Evolutionary conservation across 2,888 invertebrate genomes (phyloP), one percentile per base, ranked within the genome.

Genomic region (Acanthacorydalis orientalis): DNA sequence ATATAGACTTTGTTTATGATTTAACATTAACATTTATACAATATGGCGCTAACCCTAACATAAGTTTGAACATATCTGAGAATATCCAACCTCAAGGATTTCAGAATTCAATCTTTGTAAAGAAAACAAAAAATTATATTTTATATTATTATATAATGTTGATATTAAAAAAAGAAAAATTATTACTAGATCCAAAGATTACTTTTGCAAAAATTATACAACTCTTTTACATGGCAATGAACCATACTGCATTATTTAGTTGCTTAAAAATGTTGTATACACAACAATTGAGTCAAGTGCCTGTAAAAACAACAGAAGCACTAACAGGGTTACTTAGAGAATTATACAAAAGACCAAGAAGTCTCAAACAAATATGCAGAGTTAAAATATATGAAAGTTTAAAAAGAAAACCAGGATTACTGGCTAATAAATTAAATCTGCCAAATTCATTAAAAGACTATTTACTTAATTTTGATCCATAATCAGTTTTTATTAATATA

Each of bases 41-140:
- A 60, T 80, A 80, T 59, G 83, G 83, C 46, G 83, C 82, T 39
- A 75, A 83, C 68, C 80, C 83, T 12, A 78, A 82, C 58, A 67
- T 80, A 48, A 74, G 74, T 54, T 68, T 80, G 35, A 66, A 63
- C 52, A 65, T 67, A 57, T 62, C 65, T 2, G 67, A 67, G 58
- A 64, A 64, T 53, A 62, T 67, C 54, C 64, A 64, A 50, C 62
- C 60, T 50, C 63, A 64, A 51, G 60, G 61, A 11, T 51, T 59
- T 43, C 61, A 61, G 50, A 54, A 55, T 51, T 52, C 52, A 46
- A 62, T 64, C 49, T 65, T 68, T 51, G 61, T 73, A 46, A 75
- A 75, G 64, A 74, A 75, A 57, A 71, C 72, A 11, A 68, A 73
- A 52, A 74, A 73, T 57, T 73, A 75, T 65, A 74, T 80, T 53